A percentile compares a stretch with the other conserved stretches of the same genome.
Evolutionary conservation across 1,140 invertebrate species (phyloP).

Genomic region (Orchestia grillus): DNA sequence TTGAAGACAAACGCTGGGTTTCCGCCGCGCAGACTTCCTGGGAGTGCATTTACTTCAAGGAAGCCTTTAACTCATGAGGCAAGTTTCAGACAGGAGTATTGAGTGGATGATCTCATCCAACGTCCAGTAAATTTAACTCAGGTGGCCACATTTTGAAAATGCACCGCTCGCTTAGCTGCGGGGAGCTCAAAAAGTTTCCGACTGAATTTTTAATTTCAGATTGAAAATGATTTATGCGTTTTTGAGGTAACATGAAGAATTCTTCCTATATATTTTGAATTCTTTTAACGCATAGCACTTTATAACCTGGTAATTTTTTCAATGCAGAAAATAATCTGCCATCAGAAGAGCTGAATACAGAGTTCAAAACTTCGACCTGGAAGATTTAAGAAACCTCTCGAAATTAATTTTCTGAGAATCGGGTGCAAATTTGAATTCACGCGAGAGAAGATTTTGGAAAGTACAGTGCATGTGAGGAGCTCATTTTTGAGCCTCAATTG

Average conservation of each 20-base stretch:
- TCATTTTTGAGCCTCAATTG: conserved; percentile 40
- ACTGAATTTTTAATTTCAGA: background rate
- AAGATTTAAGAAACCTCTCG: background rate
- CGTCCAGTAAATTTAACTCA: background rate
- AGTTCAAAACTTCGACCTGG: background rate
- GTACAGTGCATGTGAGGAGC: background rate
- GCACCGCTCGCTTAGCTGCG: too few relatives aligned
- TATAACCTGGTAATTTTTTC: too few relatives aligned
- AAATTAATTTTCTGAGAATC: background rate
- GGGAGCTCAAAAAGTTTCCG: background rate
- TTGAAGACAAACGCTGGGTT: background rate
- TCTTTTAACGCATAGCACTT: too few relatives aligned
- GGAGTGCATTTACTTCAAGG: background rate
- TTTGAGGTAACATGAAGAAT: background rate
- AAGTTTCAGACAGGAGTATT: background rate
- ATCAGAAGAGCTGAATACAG: background rate
- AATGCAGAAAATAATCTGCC: too few relatives aligned
- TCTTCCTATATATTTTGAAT: background rate
- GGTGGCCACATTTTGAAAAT: background rate
- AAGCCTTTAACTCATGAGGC: background rate
- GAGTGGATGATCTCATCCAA: background rate
- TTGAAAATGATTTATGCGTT: background rate
- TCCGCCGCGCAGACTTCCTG: too few relatives aligned
- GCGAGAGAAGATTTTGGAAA: background rate
- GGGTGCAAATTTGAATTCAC: background rate